Evolutionary conservation across 2,888 invertebrate species (phyloP).

Genomic region (Andrena fulva): DNA sequence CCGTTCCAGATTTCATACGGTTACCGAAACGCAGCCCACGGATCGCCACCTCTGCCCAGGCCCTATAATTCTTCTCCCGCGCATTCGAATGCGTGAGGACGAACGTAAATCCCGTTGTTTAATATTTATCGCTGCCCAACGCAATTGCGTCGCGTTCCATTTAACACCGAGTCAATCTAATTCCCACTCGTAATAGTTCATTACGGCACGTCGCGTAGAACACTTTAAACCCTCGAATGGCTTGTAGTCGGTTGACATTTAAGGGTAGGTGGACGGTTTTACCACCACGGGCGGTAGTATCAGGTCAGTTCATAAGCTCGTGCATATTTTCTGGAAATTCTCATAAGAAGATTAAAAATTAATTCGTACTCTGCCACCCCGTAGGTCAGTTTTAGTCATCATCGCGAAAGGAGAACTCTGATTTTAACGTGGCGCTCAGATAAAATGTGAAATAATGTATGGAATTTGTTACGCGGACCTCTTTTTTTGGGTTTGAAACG

Average conservation of each 20-base stretch:
- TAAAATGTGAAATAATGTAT: no score
- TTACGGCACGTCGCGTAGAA: constrained; percentile 29
- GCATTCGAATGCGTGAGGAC: not conserved
- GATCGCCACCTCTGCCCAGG: not conserved
- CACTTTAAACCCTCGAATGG: constrained; percentile 51
- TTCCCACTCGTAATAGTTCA: constrained; percentile 54
- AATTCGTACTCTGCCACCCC: no score
- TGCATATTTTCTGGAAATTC: no score
- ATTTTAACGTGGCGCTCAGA: no score
- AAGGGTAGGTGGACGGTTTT: constrained; percentile 17
- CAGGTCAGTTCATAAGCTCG: no score
- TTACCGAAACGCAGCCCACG: constrained; percentile 24
- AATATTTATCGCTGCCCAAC: constrained; percentile 54
- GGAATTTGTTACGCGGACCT: no score
- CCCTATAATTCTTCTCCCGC: constrained; percentile 45
- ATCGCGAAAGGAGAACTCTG: no score
- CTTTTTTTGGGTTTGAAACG: no score
- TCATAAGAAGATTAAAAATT: no score
- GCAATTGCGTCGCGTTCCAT: constrained; percentile 49
- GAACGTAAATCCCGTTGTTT: constrained; percentile 10
- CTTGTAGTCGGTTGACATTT: constrained; percentile 24
- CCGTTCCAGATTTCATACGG: constrained; percentile 1
- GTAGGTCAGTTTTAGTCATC: no score
- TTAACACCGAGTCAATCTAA: constrained; percentile 45
- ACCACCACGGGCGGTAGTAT: constrained; percentile 17